Evolutionary conservation across 2,888 invertebrate genomes (phyloP).

Genomic region (Blastobasis adustella): DNA sequence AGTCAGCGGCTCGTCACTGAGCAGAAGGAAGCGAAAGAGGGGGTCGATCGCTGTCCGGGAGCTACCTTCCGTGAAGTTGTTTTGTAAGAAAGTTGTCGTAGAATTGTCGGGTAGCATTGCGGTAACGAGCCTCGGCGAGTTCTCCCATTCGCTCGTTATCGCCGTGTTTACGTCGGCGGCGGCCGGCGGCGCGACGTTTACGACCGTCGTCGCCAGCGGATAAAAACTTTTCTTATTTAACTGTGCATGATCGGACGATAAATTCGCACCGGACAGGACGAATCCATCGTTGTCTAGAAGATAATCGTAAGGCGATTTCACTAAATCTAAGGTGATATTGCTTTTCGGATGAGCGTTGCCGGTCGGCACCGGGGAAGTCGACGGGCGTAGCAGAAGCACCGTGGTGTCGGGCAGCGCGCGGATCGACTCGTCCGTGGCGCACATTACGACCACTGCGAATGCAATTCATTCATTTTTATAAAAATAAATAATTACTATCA

Average conservation of each 20-base stretch:
- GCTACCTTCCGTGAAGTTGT: constrained; percentile 4
- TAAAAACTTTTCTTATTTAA: constrained; percentile 21
- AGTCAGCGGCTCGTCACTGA: constrained; percentile 7
- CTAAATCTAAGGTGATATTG: constrained; percentile 4
- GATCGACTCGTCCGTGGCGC: background rate
- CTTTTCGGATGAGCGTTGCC: constrained; percentile 3
- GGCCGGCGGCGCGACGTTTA: constrained; percentile 14
- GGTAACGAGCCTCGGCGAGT: constrained; percentile 10
- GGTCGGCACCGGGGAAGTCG: constrained; percentile 4
- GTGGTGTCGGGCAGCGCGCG: constrained; percentile 1
- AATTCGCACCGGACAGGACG: constrained; percentile 17
- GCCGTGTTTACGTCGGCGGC: constrained; percentile 17
- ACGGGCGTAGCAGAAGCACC: constrained; percentile 7
- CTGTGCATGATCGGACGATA: constrained; percentile 18
- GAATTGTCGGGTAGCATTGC: constrained; percentile 4
- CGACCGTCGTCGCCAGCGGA: constrained; percentile 15
- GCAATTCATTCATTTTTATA: too few relatives aligned
- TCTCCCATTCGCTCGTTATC: constrained; percentile 15
- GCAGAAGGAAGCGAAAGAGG: constrained; percentile 1
- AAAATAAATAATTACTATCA: too few relatives aligned
- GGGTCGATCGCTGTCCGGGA: background rate
- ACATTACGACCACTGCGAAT: background rate
- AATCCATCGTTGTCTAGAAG: background rate
- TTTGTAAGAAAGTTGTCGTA: constrained; percentile 6
- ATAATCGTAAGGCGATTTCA: too few relatives aligned